phyloP scores from a whole-genome alignment of 1,140 invertebrate genomes.

The Stegodyphus dumicola region DNA sequence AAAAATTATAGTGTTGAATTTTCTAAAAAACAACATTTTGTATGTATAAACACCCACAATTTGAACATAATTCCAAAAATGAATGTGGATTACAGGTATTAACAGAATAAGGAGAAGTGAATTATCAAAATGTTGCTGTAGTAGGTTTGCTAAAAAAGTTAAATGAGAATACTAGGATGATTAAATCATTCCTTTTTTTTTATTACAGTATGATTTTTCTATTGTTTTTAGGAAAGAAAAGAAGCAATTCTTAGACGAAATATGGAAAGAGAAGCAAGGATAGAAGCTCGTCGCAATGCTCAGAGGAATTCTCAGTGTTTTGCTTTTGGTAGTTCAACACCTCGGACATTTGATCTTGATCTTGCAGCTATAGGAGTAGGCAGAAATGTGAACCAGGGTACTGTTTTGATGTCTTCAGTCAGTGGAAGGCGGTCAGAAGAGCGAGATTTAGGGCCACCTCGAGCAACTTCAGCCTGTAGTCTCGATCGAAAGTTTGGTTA shows the following conservation, averaged over 20 bases:
- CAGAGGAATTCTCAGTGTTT: conserved; percentile 80
- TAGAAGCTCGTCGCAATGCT: conserved; percentile 80
- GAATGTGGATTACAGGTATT: too few species aligned
- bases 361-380: conserved; percentile 49
- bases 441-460: conserved; percentile 10
- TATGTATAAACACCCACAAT: too few species aligned
- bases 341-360: conserved; percentile 78
- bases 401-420: conserved; percentile 46
- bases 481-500: conserved; percentile 49
- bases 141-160: too few species aligned
- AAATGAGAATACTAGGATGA: too few species aligned
- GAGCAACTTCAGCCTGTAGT: conserved; percentile 51
- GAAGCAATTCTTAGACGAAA: conserved; percentile 87
- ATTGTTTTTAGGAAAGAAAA: conserved; percentile 74
- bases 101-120: too few species aligned
- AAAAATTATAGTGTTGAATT: too few species aligned
- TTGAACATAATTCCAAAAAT: too few species aligned
- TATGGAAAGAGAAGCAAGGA: conserved; percentile 83
- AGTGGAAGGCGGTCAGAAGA: conserved; percentile 37
- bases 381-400: conserved; percentile 5
- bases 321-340: conserved; percentile 90
- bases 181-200: too few species aligned
- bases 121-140: too few species aligned
- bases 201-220: too few species aligned
- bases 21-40: too few species aligned